These are phyloP conservation scores for Microcebus jonahi DNA, from an alignment of 2,113 vertebrate species.

Conservation along the genomic window DNA sequence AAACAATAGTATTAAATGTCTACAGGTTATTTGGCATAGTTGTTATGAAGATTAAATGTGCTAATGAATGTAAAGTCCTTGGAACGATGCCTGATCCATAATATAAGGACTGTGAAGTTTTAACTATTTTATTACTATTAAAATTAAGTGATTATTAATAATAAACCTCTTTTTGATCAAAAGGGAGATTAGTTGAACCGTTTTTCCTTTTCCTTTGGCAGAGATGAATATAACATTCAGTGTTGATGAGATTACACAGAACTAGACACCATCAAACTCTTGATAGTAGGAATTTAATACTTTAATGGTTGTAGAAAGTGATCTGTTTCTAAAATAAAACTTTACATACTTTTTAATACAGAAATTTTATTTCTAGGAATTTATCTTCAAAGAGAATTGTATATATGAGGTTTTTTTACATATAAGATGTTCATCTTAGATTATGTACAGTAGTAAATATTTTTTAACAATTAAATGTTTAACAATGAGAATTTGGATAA, in stretches of 20 bases:
- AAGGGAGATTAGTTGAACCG: neutral
- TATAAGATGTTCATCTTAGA: neutral
- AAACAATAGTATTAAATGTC: neutral
- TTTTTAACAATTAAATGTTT: neutral
- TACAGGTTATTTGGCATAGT: neutral
- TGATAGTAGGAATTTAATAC: neutral
- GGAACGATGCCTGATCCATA: neutral
- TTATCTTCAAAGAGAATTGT: neutral
- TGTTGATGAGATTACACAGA: neutral
- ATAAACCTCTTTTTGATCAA: neutral
- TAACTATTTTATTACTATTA: neutral
- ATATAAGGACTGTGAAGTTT: neutral
- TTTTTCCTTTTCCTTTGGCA: neutral
- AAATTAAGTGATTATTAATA: neutral
- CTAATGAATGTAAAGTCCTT: neutral
- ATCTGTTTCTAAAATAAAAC: neutral
- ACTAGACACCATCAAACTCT: neutral
- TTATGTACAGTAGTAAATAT: neutral
- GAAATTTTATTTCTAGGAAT: conserved; percentile 10
- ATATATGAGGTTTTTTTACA: neutral
- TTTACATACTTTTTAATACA: neutral
- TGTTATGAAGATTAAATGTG: neutral
- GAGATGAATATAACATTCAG: neutral
- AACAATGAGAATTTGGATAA: neutral
- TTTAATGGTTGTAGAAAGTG: neutral